Percentiles rank a stretch among this genome's conserved stretches.
These are phyloP conservation scores for Rhagophthalmus giganteus DNA, from an alignment of 2,888 invertebrate species.

Conservation along the genomic window DNA sequence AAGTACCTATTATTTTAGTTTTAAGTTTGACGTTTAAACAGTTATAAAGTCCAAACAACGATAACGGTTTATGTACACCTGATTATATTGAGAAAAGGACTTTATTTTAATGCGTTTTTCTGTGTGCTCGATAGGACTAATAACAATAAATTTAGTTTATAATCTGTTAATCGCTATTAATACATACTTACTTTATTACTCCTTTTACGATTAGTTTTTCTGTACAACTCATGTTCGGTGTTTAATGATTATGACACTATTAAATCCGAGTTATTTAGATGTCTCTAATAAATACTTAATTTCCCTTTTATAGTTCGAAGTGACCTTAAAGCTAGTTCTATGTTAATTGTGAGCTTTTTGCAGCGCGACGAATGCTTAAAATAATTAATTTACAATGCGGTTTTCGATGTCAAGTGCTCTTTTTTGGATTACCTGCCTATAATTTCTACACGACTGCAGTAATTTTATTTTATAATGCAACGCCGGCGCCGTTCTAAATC, in stretches of 20 bases:
- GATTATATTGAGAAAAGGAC: too few species aligned
- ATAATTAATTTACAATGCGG: too few species aligned
- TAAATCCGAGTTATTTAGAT: slow-evolving; percentile 9
- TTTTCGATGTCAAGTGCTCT: neutral
- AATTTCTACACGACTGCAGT: slow-evolving; percentile 13
- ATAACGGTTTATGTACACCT: too few species aligned
- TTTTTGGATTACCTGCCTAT: neutral
- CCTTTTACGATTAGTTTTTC: slow-evolving; percentile 15
- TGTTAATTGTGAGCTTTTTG: too few species aligned
- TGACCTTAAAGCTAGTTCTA: too few species aligned
- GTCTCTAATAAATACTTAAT: too few species aligned
- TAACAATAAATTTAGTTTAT: slow-evolving; percentile 12
- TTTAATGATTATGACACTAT: slow-evolving; percentile 7
- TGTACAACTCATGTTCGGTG: slow-evolving; percentile 14
- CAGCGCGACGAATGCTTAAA: too few species aligned
- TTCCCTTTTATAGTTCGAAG: too few species aligned
- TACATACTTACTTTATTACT: slow-evolving; percentile 15
- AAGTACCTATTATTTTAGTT: too few species aligned
- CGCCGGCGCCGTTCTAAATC: slow-evolving; percentile 33
- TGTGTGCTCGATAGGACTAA: slow-evolving; percentile 5
- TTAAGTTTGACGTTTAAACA: too few species aligned
- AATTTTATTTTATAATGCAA: slow-evolving; percentile 30
- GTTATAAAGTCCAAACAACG: too few species aligned
- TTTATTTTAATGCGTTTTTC: slow-evolving; percentile 4
- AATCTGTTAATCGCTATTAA: slow-evolving; percentile 22